phyloP scores from a whole-genome alignment of 2,113 vertebrate genomes.

The Condylura cristata region DNA sequence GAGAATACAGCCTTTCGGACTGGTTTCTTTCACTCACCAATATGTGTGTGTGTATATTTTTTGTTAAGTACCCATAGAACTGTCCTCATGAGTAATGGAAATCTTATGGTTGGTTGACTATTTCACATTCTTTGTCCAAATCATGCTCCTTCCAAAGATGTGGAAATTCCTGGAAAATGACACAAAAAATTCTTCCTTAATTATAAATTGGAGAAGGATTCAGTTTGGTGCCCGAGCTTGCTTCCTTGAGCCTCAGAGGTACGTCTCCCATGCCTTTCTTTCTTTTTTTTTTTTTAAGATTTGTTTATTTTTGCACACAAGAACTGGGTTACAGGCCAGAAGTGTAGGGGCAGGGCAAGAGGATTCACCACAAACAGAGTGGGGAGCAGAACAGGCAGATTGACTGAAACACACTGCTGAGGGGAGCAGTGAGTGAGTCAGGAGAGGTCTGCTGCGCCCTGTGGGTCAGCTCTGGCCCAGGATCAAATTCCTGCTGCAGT shows the following conservation, averaged over 20 bases:
- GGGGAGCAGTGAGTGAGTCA: no score
- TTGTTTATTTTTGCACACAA: no score
- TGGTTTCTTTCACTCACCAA: not conserved
- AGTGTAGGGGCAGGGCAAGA: no score
- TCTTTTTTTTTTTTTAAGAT: not conserved
- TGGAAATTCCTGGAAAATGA: not conserved
- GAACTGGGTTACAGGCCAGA: no score
- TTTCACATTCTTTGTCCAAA: not conserved
- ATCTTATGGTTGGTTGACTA: not conserved
- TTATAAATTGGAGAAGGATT: not conserved
- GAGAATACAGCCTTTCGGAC: no score
- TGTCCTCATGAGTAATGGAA: not conserved
- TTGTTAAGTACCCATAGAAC: not conserved
- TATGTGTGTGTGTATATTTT: no score
- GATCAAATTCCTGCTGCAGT: no score
- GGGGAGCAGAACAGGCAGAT: no score
- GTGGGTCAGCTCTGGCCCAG: no score
- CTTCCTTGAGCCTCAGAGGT: not conserved
- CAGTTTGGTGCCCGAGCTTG: not conserved
- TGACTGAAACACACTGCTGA: no score
- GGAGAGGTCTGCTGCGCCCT: no score
- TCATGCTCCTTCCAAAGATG: not conserved
- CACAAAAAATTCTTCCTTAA: not conserved
- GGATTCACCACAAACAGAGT: no score
- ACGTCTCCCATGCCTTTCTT: not conserved